phyloP scores from a whole-genome alignment of 2,888 invertebrate genomes.

The Junonia oenone region DNA sequence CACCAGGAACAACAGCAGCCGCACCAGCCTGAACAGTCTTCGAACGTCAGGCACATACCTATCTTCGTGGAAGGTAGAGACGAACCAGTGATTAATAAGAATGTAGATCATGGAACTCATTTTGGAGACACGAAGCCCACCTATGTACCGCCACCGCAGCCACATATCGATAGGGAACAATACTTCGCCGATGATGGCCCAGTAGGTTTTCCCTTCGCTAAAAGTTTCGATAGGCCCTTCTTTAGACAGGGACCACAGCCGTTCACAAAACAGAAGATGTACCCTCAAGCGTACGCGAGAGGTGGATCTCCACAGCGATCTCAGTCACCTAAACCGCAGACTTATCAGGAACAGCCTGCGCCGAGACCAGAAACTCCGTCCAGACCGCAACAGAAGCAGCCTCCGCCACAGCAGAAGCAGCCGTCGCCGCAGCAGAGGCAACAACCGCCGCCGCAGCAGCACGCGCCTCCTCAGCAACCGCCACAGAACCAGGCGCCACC shows the following conservation, averaged over 20 bases:
- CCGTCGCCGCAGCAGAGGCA: slow-evolving; percentile 40
- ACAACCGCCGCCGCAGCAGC: slow-evolving; percentile 41
- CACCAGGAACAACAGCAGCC: slow-evolving; percentile 45
- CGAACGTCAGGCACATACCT: slow-evolving; percentile 89
- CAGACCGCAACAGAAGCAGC: slow-evolving; percentile 43
- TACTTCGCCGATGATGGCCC: slow-evolving; percentile 63
- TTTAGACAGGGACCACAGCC: slow-evolving; percentile 68
- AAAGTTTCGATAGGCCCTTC: slow-evolving; percentile 65
- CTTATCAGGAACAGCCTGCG: slow-evolving; percentile 58
- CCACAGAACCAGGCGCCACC: slow-evolving; percentile 42
- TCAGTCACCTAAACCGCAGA: slow-evolving; percentile 62
- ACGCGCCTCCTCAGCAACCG: slow-evolving; percentile 36
- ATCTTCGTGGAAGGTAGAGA: slow-evolving; percentile 93
- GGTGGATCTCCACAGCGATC: slow-evolving; percentile 63
- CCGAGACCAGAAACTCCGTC: slow-evolving; percentile 54
- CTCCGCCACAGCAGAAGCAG: slow-evolving; percentile 37
- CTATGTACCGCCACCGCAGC: slow-evolving; percentile 50
- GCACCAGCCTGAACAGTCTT: slow-evolving; percentile 44
- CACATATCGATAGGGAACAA: slow-evolving; percentile 65
- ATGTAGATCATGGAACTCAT: slow-evolving; percentile 60
- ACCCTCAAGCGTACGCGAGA: slow-evolving; percentile 55
- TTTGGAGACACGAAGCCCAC: slow-evolving; percentile 55
- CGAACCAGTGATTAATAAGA: slow-evolving; percentile 86
- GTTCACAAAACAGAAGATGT: slow-evolving; percentile 72
- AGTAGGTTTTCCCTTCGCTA: slow-evolving; percentile 59